Conservation (phyloP, 2,797 vertebrate species). For the Macropodus opercularis region DNA sequence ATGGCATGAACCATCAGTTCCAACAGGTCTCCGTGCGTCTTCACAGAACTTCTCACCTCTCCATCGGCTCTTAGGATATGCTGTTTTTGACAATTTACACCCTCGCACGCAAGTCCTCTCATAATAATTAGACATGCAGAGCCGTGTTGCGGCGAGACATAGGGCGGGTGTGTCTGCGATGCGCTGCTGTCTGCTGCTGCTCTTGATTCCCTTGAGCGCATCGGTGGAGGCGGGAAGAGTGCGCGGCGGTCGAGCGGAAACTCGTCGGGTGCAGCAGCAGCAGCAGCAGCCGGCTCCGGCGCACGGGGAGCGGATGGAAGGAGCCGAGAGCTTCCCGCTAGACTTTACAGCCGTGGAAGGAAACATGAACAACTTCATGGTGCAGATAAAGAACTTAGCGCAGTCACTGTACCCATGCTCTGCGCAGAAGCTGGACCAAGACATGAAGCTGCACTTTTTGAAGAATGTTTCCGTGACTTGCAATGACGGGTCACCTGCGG, state of each 20-base stretch:
- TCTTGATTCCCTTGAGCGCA: conserved; percentile 80
- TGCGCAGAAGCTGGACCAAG: conserved; percentile 85
- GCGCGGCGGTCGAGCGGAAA: conserved; percentile 66
- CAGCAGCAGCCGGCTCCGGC: conserved; percentile 27
- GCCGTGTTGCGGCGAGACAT: conserved; percentile 28
- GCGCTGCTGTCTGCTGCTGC: conserved; percentile 74
- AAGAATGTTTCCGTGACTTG: conserved; percentile 86
- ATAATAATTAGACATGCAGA: conserved; percentile 55
- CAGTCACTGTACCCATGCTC: conserved; percentile 91
- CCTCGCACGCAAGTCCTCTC: neutral
- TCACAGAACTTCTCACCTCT: conserved; percentile 29
- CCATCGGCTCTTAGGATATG: conserved; percentile 38
- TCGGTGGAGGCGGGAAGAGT: conserved; percentile 78
- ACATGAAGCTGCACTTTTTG: conserved; percentile 86
- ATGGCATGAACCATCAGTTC: neutral
- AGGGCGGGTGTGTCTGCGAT: conserved; percentile 39
- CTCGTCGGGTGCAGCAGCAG: conserved; percentile 74
- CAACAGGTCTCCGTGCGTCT: conserved; percentile 9
- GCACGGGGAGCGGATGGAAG: conserved; percentile 78
- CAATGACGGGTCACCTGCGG: conserved; percentile 89
- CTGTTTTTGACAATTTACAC: conserved; percentile 5
- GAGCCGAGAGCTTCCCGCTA: conserved; percentile 87
- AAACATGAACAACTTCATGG: conserved; percentile 91
- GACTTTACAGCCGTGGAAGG: conserved; percentile 91
- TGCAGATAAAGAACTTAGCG: conserved; percentile 89